These are phyloP conservation scores for Netelia fuscicornis DNA, from an alignment of 2,888 invertebrate genomes.

Conservation along the genomic window DNA sequence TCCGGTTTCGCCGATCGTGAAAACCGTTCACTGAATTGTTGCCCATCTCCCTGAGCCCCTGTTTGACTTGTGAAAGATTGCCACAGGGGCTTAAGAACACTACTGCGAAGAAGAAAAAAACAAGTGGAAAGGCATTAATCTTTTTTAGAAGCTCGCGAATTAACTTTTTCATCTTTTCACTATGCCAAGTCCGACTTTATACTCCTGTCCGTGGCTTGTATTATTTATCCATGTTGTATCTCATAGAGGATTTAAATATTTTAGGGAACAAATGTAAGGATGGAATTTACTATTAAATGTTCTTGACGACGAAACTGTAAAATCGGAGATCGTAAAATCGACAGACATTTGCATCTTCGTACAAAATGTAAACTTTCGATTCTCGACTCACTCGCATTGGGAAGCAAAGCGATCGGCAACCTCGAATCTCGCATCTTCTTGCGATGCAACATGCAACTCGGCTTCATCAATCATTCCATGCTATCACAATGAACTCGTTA, in stretches of 20 bases:
- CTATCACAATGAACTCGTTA: constrained; percentile 71
- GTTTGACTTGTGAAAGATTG: constrained; percentile 38
- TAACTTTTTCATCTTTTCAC: not conserved
- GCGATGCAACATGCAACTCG: constrained; percentile 14
- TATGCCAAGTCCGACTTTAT: not conserved
- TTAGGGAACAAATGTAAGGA: too few relatives aligned
- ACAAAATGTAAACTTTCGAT: not conserved
- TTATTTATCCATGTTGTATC: not conserved
- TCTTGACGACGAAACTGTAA: not conserved
- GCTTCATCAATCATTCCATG: constrained; percentile 64
- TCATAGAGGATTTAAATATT: not conserved
- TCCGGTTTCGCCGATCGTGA: constrained; percentile 47
- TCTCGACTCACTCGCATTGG: not conserved
- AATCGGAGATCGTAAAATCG: not conserved
- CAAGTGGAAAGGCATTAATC: constrained; percentile 40
- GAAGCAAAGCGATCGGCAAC: not conserved
- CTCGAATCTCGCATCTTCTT: constrained; percentile 23
- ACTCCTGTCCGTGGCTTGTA: constrained; percentile 6
- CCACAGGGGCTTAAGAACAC: constrained; percentile 14
- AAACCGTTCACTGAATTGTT: constrained; percentile 38
- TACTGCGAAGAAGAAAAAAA: constrained; percentile 15
- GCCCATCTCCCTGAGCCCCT: constrained; percentile 42
- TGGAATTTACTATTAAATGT: too few relatives aligned
- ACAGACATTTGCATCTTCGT: not conserved
- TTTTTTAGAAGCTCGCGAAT: constrained; percentile 9